Base-by-base conservation (phyloP, 2,888 invertebrate species). In the Fragum whitleyi region DNA sequence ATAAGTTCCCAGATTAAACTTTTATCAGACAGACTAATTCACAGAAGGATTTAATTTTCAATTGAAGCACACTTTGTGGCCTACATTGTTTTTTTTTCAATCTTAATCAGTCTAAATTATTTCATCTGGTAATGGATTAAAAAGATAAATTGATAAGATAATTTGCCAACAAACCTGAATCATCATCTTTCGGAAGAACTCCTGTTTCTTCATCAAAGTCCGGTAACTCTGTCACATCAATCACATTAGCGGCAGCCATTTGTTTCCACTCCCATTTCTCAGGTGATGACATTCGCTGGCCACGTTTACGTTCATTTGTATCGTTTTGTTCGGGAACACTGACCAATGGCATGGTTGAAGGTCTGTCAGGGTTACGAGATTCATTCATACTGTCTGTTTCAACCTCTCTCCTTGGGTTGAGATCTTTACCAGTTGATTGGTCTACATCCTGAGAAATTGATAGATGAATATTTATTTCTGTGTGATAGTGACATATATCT, bases 121-220 rank as follows among this genome's bases (percentile, higher is more conserved):
- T n/a, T n/a, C n/a, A n/a, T n/a, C n/a, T n/a, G n/a, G n/a, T n/a
- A n/a, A n/a, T n/a, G n/a, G n/a, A n/a, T n/a, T n/a, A n/a, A n/a
- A n/a, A n/a, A n/a, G n/a, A n/a, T n/a, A n/a, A n/a, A n/a, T n/a
- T n/a, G n/a, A n/a, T n/a, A n/a, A n/a, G n/a, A n/a, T n/a, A n/a
- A n/a, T n/a, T n/a, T n/a, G n/a, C n/a, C n/a, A n/a, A n/a, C n/a
- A 36, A 11, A 92, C 92, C 92, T 23, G 92, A 92, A 68, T 94
- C 94, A 76, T 94, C 94, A 23, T 94, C 94, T 93, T 98, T 97
- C 0, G 98, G 98, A 67, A 98, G 93, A 5, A 97, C 94, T 55
- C 99, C 99, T 14, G 97, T 97, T 93, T 99, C 99, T 79, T 98
- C 98, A 93, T 99, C 99, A 93, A 99, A 99, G 93, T 99, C 99